These are phyloP conservation scores for Macropus fuliginosus DNA, from an alignment of 2,797 vertebrate species.

Conservation along the genomic window DNA sequence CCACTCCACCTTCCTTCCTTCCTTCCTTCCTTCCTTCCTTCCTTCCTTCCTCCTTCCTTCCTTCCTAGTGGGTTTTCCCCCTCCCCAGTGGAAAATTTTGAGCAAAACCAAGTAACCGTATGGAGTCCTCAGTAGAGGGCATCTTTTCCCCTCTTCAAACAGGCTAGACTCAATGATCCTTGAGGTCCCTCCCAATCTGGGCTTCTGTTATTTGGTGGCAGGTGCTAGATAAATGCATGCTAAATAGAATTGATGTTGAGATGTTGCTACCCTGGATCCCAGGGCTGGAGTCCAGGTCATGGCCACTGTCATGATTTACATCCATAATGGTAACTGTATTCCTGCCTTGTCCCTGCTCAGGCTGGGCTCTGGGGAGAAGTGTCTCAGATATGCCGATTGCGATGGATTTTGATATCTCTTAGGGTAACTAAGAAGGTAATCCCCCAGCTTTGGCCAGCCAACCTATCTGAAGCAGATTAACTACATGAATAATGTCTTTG, in stretches of 20 bases:
- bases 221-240: not conserved
- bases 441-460: constrained; percentile 61
- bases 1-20: too few species aligned
- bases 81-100: not conserved
- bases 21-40: not conserved
- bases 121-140: not conserved
- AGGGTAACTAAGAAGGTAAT: constrained; percentile 63
- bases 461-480: constrained; percentile 61
- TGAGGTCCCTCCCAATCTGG: not conserved
- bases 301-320: not conserved
- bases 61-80: not conserved
- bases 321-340: not conserved
- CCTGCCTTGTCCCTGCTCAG: not conserved
- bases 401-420: constrained; percentile 55
- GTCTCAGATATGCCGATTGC: not conserved
- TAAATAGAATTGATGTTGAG: not conserved
- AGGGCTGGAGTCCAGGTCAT: not conserved
- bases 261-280: not conserved
- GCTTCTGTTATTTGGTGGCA: not conserved
- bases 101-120: not conserved
- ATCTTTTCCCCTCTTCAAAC: not conserved
- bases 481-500: constrained; percentile 48
- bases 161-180: not conserved
- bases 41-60: not conserved
- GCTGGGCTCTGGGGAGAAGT: not conserved